phyloP scores from a whole-genome alignment of 2,113 vertebrate species.

The Probosciger aterrimus region DNA sequence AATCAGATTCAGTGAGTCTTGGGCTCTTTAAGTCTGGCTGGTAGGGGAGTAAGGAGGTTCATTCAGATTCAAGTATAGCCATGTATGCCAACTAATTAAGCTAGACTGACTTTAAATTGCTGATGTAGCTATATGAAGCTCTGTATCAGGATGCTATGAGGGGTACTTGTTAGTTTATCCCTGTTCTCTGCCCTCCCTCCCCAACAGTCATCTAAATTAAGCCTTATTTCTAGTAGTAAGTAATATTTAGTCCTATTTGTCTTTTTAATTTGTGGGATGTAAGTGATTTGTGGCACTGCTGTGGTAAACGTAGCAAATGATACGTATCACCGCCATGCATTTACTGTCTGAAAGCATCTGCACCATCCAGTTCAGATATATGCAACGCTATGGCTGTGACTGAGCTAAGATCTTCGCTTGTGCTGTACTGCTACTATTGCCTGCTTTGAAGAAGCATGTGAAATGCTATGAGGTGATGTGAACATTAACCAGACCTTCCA shows the following conservation, averaged over 20 bases:
- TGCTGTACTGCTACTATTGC: background rate
- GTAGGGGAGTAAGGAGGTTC: background rate
- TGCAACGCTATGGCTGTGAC: background rate
- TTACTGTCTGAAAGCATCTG: background rate
- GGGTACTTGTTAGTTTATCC: background rate
- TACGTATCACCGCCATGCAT: background rate
- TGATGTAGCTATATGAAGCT: background rate
- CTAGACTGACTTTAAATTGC: background rate
- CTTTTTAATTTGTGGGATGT: background rate
- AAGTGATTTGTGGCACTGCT: background rate
- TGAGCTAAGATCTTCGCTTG: background rate
- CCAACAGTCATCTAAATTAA: background rate
- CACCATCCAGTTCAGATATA: background rate
- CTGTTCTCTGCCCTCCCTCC: background rate
- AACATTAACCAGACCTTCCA: constrained; percentile 38
- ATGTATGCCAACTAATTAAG: background rate
- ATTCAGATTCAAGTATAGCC: background rate
- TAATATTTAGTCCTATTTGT: background rate
- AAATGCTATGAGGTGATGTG: background rate
- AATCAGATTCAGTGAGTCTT: background rate
- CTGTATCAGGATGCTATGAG: background rate
- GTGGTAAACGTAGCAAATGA: background rate
- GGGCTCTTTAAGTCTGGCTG: background rate
- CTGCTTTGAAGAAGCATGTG: constrained; percentile 24
- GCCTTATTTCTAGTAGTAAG: background rate